Percentiles rank a stretch among this genome's conserved stretches.
phyloP scores from a whole-genome alignment of 2,797 vertebrate species.

The Amphiprion clarkii region DNA sequence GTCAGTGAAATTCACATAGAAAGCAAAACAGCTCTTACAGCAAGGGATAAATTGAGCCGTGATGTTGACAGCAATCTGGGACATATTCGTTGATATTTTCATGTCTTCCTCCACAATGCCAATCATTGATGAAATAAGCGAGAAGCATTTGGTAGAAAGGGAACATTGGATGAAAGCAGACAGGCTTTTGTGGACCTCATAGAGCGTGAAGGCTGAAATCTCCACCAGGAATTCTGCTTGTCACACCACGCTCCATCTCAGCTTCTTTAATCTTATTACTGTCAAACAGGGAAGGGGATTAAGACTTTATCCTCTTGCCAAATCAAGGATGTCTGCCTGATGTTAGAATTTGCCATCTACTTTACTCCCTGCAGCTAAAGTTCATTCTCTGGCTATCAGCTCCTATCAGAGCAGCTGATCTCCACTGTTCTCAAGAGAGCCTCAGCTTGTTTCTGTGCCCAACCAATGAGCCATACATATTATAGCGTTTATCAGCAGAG shows the following conservation, averaged over 20 bases:
- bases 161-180: background rate
- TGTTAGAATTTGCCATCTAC: slow-evolving; percentile 30
- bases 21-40: background rate
- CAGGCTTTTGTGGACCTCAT: background rate
- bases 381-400: slow-evolving; percentile 38
- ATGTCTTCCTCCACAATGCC: background rate
- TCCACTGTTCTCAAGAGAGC: slow-evolving; percentile 17
- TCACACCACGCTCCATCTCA: slow-evolving; percentile 24
- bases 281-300: slow-evolving; percentile 44
- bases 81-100: background rate
- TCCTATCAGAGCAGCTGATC: slow-evolving; percentile 13
- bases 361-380: slow-evolving; percentile 45
- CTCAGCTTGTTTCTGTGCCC: background rate
- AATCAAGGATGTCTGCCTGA: slow-evolving; percentile 33
- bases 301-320: slow-evolving; percentile 46
- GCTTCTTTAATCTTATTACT: slow-evolving; percentile 46
- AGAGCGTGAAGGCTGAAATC: background rate
- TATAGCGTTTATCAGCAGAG: slow-evolving; percentile 7
- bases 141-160: background rate
- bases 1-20: background rate
- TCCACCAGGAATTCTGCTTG: slow-evolving; percentile 18
- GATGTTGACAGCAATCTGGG: background rate
- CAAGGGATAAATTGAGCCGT: background rate
- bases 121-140: background rate
- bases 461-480: background rate